Percentiles rank a stretch among this genome's conserved stretches.
These are phyloP conservation scores for Lithosia quadra DNA, from an alignment of 2,888 invertebrate genomes.

Conservation along the genomic window DNA sequence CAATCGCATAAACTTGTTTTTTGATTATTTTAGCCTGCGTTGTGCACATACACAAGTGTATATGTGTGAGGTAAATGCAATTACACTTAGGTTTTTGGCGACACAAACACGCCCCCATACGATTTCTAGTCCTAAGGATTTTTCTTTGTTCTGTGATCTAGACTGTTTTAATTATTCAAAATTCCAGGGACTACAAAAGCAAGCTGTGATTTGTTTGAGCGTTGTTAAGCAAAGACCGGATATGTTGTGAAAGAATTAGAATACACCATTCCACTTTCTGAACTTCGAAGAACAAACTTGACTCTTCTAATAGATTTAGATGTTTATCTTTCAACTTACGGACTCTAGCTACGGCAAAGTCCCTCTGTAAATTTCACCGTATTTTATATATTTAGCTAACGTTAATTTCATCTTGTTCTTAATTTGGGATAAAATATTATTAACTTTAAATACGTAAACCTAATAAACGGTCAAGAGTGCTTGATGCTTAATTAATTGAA, in stretches of 20 bases:
- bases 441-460: conserved; percentile 23
- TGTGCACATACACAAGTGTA: too few species aligned
- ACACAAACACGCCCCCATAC: too few species aligned
- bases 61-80: too few species aligned
- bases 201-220: background rate
- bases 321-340: conserved; percentile 41
- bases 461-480: conserved; percentile 25
- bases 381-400: conserved; percentile 18
- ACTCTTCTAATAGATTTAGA: conserved; percentile 48
- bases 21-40: too few species aligned
- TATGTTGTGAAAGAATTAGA: background rate
- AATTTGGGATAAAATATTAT: conserved; percentile 17
- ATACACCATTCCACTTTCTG: conserved; percentile 32
- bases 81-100: too few species aligned
- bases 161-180: background rate
- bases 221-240: background rate
- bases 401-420: background rate
- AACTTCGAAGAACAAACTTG: conserved; percentile 40
- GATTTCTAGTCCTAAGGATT: too few species aligned
- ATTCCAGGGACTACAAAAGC: background rate
- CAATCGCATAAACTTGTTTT: too few species aligned
- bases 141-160: too few species aligned
- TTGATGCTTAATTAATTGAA: conserved; percentile 28
- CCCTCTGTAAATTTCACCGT: conserved; percentile 24
- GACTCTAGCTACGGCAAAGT: conserved; percentile 32